These are phyloP conservation scores for Acrobasis suavella DNA, from an alignment of 2,888 invertebrate species.

Conservation along the genomic window DNA sequence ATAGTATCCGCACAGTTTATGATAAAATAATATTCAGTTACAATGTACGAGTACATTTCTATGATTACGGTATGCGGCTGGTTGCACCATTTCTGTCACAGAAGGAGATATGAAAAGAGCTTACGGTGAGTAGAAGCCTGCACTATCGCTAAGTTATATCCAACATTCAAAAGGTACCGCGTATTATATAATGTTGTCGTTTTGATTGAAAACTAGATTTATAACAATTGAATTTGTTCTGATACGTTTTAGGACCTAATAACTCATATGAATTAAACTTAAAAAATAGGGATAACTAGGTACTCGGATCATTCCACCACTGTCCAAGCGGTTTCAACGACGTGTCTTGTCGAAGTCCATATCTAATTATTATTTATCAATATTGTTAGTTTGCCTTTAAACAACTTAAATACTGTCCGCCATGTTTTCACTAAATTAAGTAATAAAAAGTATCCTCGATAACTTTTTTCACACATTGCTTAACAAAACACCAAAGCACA, in stretches of 20 bases:
- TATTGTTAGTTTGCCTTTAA: neutral
- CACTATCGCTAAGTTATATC: slow-evolving; percentile 4
- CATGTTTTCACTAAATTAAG: slow-evolving; percentile 36
- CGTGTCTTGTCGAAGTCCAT: no score
- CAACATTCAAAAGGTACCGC: neutral
- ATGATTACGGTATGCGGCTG: slow-evolving; percentile 6
- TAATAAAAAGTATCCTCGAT: slow-evolving; percentile 42
- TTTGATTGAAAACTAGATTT: no score
- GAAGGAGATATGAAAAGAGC: slow-evolving; percentile 28
- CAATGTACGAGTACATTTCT: neutral
- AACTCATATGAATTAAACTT: no score
- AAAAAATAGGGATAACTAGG: no score
- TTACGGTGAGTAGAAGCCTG: slow-evolving; percentile 9
- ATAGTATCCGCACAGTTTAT: neutral
- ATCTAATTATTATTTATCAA: neutral
- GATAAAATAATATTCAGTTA: slow-evolving; percentile 6
- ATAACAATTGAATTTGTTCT: no score
- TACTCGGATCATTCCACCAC: no score
- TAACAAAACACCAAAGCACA: slow-evolving; percentile 52
- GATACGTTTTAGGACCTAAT: no score
- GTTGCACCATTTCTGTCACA: slow-evolving; percentile 51
- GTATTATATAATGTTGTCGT: neutral
- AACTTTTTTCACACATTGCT: slow-evolving; percentile 54
- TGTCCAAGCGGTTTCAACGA: no score
- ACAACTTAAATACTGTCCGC: slow-evolving; percentile 18